A percentile compares a stretch with the other conserved stretches of the same genome.
Evolutionary conservation across 2,113 vertebrate genomes (phyloP).

Genomic region (Hippocampus mohnikei): DNA sequence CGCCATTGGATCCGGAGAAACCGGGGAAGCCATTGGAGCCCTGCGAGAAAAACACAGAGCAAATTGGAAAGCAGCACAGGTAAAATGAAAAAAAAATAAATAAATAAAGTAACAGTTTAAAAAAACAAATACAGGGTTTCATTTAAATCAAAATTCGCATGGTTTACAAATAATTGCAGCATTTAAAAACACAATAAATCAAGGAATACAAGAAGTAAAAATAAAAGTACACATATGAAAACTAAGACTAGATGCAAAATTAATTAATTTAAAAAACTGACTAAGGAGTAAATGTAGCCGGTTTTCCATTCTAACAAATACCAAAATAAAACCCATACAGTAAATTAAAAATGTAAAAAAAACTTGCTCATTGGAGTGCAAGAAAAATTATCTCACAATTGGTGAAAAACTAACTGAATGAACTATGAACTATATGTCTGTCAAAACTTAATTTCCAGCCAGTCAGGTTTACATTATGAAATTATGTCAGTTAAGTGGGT

Average conservation of each 20-base stretch:
- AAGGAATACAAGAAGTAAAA: too few species aligned
- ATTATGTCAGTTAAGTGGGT: not conserved
- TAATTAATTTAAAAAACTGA: not conserved
- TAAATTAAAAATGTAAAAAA: too few species aligned
- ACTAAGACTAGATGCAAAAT: not conserved
- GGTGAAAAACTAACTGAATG: not conserved
- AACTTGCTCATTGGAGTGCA: not conserved
- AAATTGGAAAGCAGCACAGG: not conserved
- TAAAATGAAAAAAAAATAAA: too few species aligned
- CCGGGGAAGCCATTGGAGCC: conserved; percentile 72
- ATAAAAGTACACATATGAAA: too few species aligned
- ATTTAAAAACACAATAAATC: too few species aligned
- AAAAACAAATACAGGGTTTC: too few species aligned
- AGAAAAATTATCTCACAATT: not conserved
- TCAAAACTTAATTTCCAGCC: not conserved
- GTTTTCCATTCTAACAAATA: too few species aligned
- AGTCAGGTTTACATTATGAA: not conserved
- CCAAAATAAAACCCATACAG: too few species aligned
- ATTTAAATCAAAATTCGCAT: too few species aligned
- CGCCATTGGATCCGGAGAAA: conserved; percentile 70
- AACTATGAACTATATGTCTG: not conserved
- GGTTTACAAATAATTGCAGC: too few species aligned
- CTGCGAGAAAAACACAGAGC: conserved; percentile 35
- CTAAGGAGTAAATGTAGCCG: too few species aligned
- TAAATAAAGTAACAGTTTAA: too few species aligned